A percentile compares a stretch with the other conserved stretches of the same genome.
Conservation (phyloP, 2,797 vertebrate species). For the Selene dorsalis region DNA sequence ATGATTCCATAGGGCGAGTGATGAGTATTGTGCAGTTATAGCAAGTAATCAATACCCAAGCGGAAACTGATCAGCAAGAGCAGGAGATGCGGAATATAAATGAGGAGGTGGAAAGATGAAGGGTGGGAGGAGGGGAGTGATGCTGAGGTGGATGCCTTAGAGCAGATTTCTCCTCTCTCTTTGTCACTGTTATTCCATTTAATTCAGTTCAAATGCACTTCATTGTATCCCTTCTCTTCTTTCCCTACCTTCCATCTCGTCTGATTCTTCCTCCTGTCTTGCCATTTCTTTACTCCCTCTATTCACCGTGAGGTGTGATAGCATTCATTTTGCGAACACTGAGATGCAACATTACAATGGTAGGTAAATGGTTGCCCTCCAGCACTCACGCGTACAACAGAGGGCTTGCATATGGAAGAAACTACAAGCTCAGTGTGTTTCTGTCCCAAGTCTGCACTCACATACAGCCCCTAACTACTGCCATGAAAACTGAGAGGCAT, state of each 20-base stretch:
- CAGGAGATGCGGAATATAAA: conserved; percentile 56
- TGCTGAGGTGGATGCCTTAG: conserved; percentile 18
- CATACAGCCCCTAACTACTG: conserved; percentile 28
- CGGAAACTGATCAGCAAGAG: conserved; percentile 74
- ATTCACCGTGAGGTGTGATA: conserved; percentile 45
- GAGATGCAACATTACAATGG: conserved; percentile 49
- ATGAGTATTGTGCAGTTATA: conserved; percentile 65
- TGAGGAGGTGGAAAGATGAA: conserved; percentile 37
- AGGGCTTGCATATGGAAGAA: conserved; percentile 58
- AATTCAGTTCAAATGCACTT: conserved; percentile 14
- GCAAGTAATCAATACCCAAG: conserved; percentile 73
- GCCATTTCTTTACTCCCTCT: conserved; percentile 19
- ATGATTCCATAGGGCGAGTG: conserved; percentile 55
- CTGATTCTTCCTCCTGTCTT: conserved; percentile 18
- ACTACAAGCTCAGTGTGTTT: conserved; percentile 39
- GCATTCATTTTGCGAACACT: conserved; percentile 57
- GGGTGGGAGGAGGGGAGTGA: conserved; percentile 11
- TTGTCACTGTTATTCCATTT: conserved; percentile 41
- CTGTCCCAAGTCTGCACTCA: conserved; percentile 46
- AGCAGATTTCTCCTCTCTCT: conserved; percentile 21
- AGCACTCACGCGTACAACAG: conserved; percentile 46
- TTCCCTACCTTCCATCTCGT: conserved; percentile 25
- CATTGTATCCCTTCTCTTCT: conserved; percentile 24
- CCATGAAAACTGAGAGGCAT: conserved; percentile 36
- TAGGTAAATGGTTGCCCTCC: conserved; percentile 62